Evolutionary conservation across 2,113 vertebrate species (phyloP), one percentile per base, ranked within the genome.

Genomic region (Phoenicopterus ruber): DNA sequence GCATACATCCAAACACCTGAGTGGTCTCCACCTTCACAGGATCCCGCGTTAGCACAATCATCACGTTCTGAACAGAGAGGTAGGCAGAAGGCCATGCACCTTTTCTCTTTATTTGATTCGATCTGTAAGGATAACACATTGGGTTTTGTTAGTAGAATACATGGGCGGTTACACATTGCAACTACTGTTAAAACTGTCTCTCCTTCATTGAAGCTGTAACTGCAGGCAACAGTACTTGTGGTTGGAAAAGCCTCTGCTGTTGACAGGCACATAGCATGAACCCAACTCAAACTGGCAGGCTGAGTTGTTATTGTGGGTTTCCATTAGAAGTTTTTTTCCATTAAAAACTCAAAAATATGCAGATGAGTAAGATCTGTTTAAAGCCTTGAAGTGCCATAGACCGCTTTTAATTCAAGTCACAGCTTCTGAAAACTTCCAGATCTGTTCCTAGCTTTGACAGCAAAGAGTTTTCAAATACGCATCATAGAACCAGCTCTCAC

Each of bases 81-180:
- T 99, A 99, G 7, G 98, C 97, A 17, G 99, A 99, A 0, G 99
- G 99, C 99, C 99, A 99, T 0, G 98, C 98, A 1, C 98, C 99
- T 79, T 99, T 99, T 28, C 99, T 97, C 98, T 99, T 99, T 59
- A 99, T 99, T 99, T 99, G 96, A 99, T 99, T 22, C 99, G 98
- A 95, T 99, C 99, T 99, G 97, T 9, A 63, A 72, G 29, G 46
- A 17, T 7, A 42, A 80, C n/a, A 50, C 81, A 58, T 6, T 1
- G 15, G 26, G 20, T 6, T 25, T 76, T 36, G 2, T 32, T 49
- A 25, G 31, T 46, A 42, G 69, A 71, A 10, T 20, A 7, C 0
- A 0, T n/a, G 42, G 21, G 52, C 57, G 71, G 55, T 34, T 72
- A n/a, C 47, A 62, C 40, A 9, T 1, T 3, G 49, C 18, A 62